Evolutionary conservation across 2,888 invertebrate genomes (phyloP), one percentile per base, ranked within the genome.

Genomic region (Opisthograptis luteolata): DNA sequence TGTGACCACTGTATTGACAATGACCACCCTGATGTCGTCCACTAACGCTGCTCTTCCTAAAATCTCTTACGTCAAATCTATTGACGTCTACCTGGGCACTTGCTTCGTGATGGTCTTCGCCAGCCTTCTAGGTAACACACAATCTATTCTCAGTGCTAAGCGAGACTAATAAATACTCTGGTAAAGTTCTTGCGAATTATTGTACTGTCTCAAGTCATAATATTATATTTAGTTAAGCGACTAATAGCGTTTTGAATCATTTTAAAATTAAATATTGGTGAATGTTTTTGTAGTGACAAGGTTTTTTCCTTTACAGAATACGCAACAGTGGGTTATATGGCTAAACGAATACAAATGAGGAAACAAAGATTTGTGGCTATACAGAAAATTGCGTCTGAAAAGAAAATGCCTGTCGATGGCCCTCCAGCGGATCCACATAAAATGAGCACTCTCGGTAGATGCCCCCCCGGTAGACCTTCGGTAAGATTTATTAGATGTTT

Each of bases 31-130:
- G 73, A 98, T 98, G 97, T 97, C 97, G 72, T 97, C 97, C 74
- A 98, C 97, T 70, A 98, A 98, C 85, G 97, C 97, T 68, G 97
- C 97, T 73, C 94, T 99, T 87, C 99, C 99, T 71, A 98, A 99
- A 93, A 98, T 98, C 81, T 98, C 98, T 64, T 98, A 98, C 92
- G 97, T 98, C 88, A 98, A 98, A 90, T 97, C 97, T 72, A 98
- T 98, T 87, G 98, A 98, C 91, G 98, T 98, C 73, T 98, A 98
- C 91, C 92, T 98, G 91, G 98, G 98, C 78, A 98, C 98, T 78
- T 98, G 98, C 92, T 98, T 98, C 96, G 97, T 98, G 84, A 98
- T 98, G 98, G 98, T 98, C 82, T 98, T 98, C 93, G 98, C 98
- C 74, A 98, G 98, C 87, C 93, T 99, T 81, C 92, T 99, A 92